Evolutionary conservation across 2,888 invertebrate genomes (phyloP).

Genomic region (Thera britannica): DNA sequence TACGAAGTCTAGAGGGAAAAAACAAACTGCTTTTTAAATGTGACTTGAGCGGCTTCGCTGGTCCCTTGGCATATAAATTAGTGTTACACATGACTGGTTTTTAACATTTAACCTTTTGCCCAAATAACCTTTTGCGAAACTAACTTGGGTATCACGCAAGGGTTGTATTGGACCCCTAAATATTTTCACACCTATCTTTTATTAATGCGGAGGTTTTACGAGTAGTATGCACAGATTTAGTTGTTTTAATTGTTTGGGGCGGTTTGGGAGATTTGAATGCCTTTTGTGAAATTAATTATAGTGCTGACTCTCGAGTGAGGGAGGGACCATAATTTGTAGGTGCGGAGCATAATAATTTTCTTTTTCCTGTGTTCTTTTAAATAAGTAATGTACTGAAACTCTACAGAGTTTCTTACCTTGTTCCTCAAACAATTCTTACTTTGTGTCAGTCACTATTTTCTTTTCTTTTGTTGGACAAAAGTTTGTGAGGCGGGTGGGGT

Average conservation of each 20-base stretch:
- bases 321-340: background rate
- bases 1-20: constrained; percentile 19
- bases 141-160: constrained; percentile 49
- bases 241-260: constrained; percentile 47
- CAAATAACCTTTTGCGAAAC: constrained; percentile 60
- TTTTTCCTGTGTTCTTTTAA: constrained; percentile 24
- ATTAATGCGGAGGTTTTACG: constrained; percentile 41
- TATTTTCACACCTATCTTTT: constrained; percentile 48
- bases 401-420: constrained; percentile 19
- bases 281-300: constrained; percentile 35
- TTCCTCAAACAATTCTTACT: constrained; percentile 26
- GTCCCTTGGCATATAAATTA: constrained; percentile 46
- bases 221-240: constrained; percentile 17
- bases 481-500: constrained; percentile 31
- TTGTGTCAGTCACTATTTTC: constrained; percentile 30
- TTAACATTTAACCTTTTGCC: constrained; percentile 61
- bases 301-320: background rate
- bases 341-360: constrained; percentile 9
- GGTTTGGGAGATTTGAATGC: constrained; percentile 48
- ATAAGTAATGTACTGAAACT: constrained; percentile 14
- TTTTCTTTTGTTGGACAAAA: constrained; percentile 17
- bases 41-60: constrained; percentile 20
- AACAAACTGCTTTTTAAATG: constrained; percentile 25
- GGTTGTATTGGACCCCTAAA: constrained; percentile 44
- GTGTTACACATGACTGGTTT: constrained; percentile 54